Conservation (phyloP, 1,140 invertebrate genomes). For the Gyrodactylus salaris region DNA sequence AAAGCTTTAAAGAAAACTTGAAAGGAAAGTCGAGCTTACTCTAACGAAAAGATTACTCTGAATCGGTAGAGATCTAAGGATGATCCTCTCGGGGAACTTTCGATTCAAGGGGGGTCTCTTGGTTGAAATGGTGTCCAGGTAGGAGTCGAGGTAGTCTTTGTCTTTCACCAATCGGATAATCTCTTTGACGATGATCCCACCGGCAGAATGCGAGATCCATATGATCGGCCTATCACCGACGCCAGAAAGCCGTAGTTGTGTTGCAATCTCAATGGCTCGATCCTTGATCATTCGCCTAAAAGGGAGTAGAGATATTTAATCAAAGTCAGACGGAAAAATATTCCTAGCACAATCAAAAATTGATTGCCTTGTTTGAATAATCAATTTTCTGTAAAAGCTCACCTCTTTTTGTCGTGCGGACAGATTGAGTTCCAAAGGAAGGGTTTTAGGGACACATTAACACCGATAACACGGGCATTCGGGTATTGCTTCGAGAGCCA, state of each 20-base stretch:
- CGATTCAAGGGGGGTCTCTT: too few species aligned
- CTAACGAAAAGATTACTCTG: too few species aligned
- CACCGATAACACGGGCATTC: neutral
- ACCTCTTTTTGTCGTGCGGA: neutral
- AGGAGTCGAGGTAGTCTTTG: neutral
- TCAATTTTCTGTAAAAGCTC: neutral
- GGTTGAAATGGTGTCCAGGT: neutral
- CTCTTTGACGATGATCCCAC: neutral
- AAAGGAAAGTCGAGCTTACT: too few species aligned
- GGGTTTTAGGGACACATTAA: neutral
- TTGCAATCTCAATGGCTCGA: neutral
- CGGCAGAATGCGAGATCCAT: slow-evolving; percentile 1
- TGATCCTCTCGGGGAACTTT: too few species aligned
- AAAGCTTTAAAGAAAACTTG: too few species aligned
- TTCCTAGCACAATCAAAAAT: too few species aligned
- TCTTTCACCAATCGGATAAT: neutral
- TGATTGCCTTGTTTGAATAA: neutral
- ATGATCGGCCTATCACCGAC: neutral
- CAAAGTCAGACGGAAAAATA: too few species aligned
- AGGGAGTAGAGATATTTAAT: neutral
- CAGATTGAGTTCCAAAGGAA: neutral
- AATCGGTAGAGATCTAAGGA: too few species aligned
- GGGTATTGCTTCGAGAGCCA: neutral
- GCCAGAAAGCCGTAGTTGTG: neutral
- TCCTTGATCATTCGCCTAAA: neutral